Conservation (phyloP, 1,140 invertebrate species). For the Daktulosphaira vitifoliae region DNA sequence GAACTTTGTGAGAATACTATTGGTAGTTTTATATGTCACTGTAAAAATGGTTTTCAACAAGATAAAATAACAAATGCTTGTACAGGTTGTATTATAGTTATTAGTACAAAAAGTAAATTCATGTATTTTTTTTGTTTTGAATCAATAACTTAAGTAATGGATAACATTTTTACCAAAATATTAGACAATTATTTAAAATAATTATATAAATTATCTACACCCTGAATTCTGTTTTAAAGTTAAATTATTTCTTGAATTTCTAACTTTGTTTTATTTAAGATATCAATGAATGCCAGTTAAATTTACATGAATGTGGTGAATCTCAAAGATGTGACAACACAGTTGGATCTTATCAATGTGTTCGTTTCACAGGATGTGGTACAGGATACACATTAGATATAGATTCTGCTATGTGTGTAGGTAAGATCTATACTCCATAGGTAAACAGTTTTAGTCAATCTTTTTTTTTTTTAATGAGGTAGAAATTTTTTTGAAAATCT, state of each 20-base stretch:
- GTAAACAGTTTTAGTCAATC: too few relatives aligned
- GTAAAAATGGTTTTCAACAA: slow-evolving; percentile 47
- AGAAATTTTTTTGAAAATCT: too few relatives aligned
- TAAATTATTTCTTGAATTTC: too few relatives aligned
- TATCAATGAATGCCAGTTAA: slow-evolving; percentile 56
- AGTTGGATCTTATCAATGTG: slow-evolving; percentile 74
- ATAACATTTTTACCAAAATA: too few relatives aligned
- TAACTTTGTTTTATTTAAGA: slow-evolving; percentile 46
- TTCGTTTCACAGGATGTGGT: slow-evolving; percentile 77
- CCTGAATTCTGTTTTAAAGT: too few relatives aligned
- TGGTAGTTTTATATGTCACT: slow-evolving; percentile 49
- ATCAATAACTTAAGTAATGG: too few relatives aligned
- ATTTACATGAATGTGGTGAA: slow-evolving; percentile 50
- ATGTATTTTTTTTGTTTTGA: too few relatives aligned
- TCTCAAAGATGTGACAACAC: slow-evolving; percentile 84
- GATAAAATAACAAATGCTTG: slow-evolving; percentile 50
- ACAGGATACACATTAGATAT: slow-evolving; percentile 93
- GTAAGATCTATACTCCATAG: too few relatives aligned
- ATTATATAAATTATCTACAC: too few relatives aligned
- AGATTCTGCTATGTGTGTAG: slow-evolving; percentile 74
- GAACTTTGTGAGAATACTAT: slow-evolving; percentile 48
- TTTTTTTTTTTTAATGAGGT: too few relatives aligned
- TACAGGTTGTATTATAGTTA: slow-evolving; percentile 45
- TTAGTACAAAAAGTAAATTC: too few relatives aligned
- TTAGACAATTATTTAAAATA: too few relatives aligned